Percentiles rank a stretch among this genome's conserved stretches.
phyloP scores from a whole-genome alignment of 2,113 vertebrate species.

The Taxidea taxus region DNA sequence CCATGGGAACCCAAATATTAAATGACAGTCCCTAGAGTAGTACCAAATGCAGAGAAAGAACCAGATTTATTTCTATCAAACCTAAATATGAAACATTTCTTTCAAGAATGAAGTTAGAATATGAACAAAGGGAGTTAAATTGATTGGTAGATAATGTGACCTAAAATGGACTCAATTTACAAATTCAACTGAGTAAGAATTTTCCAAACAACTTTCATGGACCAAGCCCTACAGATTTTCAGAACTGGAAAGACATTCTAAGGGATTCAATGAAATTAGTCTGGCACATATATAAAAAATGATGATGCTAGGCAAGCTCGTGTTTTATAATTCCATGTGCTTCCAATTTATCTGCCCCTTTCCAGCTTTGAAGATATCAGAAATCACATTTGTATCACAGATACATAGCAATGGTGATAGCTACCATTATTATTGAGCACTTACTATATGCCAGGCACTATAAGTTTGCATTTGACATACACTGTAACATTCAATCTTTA shows the following conservation, averaged over 20 bases:
- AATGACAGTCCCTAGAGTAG: background rate
- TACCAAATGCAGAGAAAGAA: background rate
- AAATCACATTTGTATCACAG: background rate
- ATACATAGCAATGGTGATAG: background rate
- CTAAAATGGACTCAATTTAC: background rate
- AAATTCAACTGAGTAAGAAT: background rate
- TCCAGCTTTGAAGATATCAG: background rate
- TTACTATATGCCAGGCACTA: background rate
- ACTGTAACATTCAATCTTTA: background rate
- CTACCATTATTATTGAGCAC: background rate
- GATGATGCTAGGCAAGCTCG: background rate
- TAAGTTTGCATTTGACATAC: background rate
- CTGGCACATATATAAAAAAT: background rate
- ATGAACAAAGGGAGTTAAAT: constrained; percentile 1
- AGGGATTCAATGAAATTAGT: background rate
- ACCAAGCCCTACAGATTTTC: background rate
- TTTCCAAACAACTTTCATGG: background rate
- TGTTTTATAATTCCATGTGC: background rate
- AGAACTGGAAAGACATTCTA: background rate
- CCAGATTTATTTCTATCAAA: constrained; percentile 34
- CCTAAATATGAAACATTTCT: constrained; percentile 28
- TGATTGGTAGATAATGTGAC: background rate
- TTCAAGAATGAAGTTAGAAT: constrained; percentile 32
- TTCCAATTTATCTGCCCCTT: background rate
- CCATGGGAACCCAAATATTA: constrained; percentile 15